phyloP scores from a whole-genome alignment of 2,113 vertebrate species.

The Lipotes vexillifer region DNA sequence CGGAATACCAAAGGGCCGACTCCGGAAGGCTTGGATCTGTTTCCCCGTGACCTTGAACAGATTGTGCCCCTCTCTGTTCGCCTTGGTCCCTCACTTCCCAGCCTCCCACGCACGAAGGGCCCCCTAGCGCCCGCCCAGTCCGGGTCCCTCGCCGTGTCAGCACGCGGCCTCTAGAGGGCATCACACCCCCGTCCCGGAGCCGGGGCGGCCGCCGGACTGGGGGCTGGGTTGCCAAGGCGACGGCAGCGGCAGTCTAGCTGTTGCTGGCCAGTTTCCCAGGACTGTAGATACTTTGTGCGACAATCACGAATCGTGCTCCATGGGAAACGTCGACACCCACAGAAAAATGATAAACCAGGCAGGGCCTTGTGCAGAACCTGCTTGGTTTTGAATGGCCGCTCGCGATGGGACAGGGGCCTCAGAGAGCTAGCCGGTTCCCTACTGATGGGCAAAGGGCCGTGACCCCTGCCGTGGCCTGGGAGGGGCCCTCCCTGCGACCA shows the following conservation, averaged over 20 bases:
- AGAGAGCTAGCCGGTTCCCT: background rate
- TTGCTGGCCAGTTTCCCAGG: background rate
- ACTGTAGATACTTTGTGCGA: background rate
- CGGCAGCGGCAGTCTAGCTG: background rate
- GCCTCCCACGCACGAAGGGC: background rate
- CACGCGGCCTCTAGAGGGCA: constrained; percentile 75
- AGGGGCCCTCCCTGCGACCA: background rate
- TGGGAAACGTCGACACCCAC: background rate
- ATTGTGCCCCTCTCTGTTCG: background rate
- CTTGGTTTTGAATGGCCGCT: background rate
- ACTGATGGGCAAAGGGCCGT: background rate
- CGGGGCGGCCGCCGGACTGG: background rate
- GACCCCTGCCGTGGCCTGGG: background rate
- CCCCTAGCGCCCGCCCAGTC: background rate
- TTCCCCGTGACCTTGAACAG: background rate
- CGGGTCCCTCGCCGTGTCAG: background rate
- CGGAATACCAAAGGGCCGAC: background rate
- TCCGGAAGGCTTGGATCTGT: background rate
- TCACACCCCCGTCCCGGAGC: constrained; percentile 29
- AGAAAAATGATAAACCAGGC: background rate
- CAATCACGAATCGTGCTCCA: background rate
- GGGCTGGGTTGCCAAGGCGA: background rate
- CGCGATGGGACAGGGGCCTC: background rate
- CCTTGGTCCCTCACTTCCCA: background rate
- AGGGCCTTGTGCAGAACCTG: background rate